Percentiles rank a stretch among this genome's conserved stretches.
phyloP scores from a whole-genome alignment of 2,113 vertebrate genomes.

The Antechinus flavipes region DNA sequence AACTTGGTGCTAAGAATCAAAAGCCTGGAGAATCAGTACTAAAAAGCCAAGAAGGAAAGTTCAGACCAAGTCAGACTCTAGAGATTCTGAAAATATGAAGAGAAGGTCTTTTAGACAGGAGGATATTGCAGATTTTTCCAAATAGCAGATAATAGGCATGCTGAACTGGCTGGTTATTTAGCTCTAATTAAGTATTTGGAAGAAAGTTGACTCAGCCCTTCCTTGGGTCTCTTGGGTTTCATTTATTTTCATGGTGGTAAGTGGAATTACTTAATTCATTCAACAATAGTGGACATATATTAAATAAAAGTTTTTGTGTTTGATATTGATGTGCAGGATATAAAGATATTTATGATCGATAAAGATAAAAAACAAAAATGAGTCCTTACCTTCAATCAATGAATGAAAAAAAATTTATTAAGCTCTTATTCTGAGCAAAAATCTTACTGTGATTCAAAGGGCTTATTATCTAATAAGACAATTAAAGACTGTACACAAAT shows the following conservation, averaged over 20 bases:
- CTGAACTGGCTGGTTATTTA: background rate
- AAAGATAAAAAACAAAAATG: background rate
- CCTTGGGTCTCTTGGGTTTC: background rate
- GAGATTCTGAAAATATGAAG: background rate
- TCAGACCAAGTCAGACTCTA: background rate
- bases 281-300: background rate
- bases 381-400: background rate
- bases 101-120: background rate
- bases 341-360: background rate
- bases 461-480: background rate
- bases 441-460: background rate
- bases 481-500: background rate
- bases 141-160: background rate
- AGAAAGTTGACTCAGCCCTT: background rate
- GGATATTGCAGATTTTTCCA: background rate
- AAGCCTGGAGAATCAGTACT: background rate
- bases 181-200: background rate
- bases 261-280: background rate
- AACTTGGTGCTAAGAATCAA: background rate
- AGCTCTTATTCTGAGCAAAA: background rate
- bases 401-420: background rate
- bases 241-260: background rate
- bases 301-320: background rate
- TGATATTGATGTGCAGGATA: background rate
- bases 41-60: background rate